Percentiles rank a stretch among this genome's conserved stretches.
Evolutionary conservation across 1,140 invertebrate genomes (phyloP).

Genomic region (Hermatobates lingyangjiaoensis): DNA sequence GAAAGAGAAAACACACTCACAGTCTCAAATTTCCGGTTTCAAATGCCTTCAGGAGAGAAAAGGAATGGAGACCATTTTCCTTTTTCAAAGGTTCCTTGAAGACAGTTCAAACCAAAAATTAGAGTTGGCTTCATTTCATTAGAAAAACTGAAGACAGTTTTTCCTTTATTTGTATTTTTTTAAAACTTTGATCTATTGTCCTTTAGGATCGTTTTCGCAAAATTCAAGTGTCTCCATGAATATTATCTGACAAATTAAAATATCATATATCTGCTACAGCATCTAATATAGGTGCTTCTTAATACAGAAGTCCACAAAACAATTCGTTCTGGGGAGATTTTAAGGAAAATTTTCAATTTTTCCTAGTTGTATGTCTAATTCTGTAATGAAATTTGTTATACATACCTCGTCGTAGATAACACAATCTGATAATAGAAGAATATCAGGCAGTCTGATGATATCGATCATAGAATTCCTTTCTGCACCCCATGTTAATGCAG

Average conservation of each 20-base stretch:
- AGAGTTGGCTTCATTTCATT: too few relatives aligned
- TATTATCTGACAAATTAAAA: background rate
- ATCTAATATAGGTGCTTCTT: constrained; percentile 2
- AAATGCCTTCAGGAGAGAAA: too few relatives aligned
- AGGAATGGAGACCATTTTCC: too few relatives aligned
- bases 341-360: background rate
- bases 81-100: too few relatives aligned
- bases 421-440: constrained; percentile 49
- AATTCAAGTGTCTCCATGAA: background rate
- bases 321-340: background rate
- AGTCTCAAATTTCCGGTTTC: too few relatives aligned
- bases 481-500: constrained; percentile 39
- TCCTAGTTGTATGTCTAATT: background rate
- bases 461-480: constrained; percentile 16
- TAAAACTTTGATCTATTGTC: too few relatives aligned
- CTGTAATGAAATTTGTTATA: background rate
- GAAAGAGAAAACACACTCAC: too few relatives aligned
- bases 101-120: too few relatives aligned
- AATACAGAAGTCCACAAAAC: background rate
- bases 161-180: too few relatives aligned
- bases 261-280: constrained; percentile 1
- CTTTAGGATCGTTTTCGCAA: too few relatives aligned
- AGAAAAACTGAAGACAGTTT: too few relatives aligned
- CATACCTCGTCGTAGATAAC: constrained; percentile 57
- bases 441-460: too few relatives aligned